These are phyloP conservation scores for Heterohyrax brucei DNA, from an alignment of 2,797 vertebrate species.

Conservation along the genomic window DNA sequence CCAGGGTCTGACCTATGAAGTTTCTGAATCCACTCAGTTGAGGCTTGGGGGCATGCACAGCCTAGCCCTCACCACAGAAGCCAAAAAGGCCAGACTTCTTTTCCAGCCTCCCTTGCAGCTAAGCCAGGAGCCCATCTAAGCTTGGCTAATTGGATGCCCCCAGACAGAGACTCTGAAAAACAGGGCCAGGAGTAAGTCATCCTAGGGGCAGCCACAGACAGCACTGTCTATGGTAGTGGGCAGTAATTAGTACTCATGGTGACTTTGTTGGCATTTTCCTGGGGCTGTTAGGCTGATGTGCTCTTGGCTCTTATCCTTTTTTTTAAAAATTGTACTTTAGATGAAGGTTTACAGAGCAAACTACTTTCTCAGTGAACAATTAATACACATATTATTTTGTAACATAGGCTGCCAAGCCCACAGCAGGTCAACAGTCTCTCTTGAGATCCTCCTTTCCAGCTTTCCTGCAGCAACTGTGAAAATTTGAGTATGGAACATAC, in stretches of 20 bases:
- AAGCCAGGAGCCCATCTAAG: not conserved
- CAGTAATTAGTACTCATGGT: not conserved
- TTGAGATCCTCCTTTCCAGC: no score
- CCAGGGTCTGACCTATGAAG: not conserved
- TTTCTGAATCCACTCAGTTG: conserved; percentile 11
- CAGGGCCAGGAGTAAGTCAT: not conserved
- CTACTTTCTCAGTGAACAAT: no score
- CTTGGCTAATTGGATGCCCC: not conserved
- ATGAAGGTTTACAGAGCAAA: no score
- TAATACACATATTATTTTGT: no score
- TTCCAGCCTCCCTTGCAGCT: not conserved
- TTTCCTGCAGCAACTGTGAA: not conserved
- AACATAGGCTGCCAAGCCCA: no score
- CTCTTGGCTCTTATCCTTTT: no score
- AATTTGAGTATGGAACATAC: conserved; percentile 38
- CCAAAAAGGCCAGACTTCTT: not conserved
- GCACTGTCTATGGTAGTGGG: not conserved
- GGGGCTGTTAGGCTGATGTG: not conserved
- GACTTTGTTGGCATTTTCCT: not conserved
- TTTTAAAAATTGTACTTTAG: no score
- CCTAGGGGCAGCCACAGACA: no score
- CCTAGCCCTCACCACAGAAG: not conserved
- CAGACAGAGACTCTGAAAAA: not conserved
- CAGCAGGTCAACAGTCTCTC: no score
- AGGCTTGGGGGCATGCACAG: not conserved